phyloP scores from a whole-genome alignment of 2,797 vertebrate genomes.

The Protonibea diacanthus region DNA sequence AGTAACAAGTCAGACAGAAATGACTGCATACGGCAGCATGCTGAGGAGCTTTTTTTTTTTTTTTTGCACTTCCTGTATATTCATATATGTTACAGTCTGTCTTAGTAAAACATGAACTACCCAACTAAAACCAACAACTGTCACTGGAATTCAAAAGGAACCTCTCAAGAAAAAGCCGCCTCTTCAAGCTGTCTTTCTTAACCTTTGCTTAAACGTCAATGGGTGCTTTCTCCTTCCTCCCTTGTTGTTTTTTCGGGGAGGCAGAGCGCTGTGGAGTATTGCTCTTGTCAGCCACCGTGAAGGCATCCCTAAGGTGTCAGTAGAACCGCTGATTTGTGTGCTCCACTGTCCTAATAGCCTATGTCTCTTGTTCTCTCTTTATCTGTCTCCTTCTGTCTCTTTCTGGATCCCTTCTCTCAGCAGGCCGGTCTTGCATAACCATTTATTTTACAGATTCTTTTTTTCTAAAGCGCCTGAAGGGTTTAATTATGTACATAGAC shows the following conservation, averaged over 20 bases:
- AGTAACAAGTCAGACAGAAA: conserved; percentile 63
- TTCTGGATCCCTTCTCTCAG: conserved; percentile 89
- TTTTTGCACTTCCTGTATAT: background rate
- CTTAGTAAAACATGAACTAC: conserved; percentile 12
- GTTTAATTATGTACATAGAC: conserved; percentile 99
- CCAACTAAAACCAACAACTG: conserved; percentile 13
- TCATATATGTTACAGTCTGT: background rate
- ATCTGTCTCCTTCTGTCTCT: conserved; percentile 65
- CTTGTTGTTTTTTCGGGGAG: conserved; percentile 80
- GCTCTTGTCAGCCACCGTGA: conserved; percentile 91
- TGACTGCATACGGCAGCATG: conserved; percentile 5
- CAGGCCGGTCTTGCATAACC: conserved; percentile 95
- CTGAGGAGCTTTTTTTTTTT: background rate
- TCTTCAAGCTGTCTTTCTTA: conserved; percentile 33
- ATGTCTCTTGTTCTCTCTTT: conserved; percentile 63
- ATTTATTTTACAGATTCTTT: conserved; percentile 93
- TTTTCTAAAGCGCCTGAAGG: conserved; percentile 93
- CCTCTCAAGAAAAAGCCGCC: conserved; percentile 1
- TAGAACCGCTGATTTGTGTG: conserved; percentile 91
- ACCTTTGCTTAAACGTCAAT: conserved; percentile 54
- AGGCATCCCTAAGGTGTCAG: conserved; percentile 92
- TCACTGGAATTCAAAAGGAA: conserved; percentile 10
- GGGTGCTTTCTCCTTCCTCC: conserved; percentile 62
- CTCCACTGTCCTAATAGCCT: conserved; percentile 88
- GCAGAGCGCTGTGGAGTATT: conserved; percentile 80